Base-by-base conservation (phyloP, 1,140 invertebrate genomes). In the Drosophila mauritiana region DNA sequence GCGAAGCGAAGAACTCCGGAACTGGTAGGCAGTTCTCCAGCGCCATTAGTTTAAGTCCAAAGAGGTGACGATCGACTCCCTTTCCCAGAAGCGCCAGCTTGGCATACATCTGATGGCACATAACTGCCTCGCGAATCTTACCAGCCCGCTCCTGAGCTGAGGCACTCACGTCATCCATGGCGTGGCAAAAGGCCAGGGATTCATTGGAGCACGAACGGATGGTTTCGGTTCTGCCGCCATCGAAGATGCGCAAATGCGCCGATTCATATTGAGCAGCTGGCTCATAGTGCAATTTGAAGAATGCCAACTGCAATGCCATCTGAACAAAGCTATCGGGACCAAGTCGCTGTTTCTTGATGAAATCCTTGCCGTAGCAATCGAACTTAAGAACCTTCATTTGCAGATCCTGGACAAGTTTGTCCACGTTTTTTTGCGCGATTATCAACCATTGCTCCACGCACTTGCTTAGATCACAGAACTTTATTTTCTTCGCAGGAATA, bases 291-390 rank as follows among this genome's bases (percentile, higher is more conserved):
- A 97, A 80, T 67, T 95, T 95, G 91, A 95, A 97, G 93, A 96
- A 98, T 5, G 97, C 96, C 56, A 96, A 94, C 92, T 98, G 97
- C 85, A 98, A 95, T 0, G 97, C 97, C 93, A 98, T 96, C 94
- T 99, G 98, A 67, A 99, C 95, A 90, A 95, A 98, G 92, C 97
- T 97, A 85, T 99, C 98, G 0, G 98, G 97, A 91, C 97, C 97
- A n/a, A 98, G 80, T 83, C 95, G 95, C 55, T 95, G 94, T 15
- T 94, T 94, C 91, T 97, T 98, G 12, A 98, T 95, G 67, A 95
- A 96, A 59, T 96, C 94, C 90, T 96, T 97, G 27, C 97, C 97
- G 93, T 96, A 98, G 45, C 93, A 92, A 4, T 94, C 92, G 83
- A 95, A 97, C 36, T 94, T 94, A 64, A 97, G 95, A 68, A 95